Conservation (phyloP, 2,113 vertebrate genomes). For the Odobenus rosmarus region DNA sequence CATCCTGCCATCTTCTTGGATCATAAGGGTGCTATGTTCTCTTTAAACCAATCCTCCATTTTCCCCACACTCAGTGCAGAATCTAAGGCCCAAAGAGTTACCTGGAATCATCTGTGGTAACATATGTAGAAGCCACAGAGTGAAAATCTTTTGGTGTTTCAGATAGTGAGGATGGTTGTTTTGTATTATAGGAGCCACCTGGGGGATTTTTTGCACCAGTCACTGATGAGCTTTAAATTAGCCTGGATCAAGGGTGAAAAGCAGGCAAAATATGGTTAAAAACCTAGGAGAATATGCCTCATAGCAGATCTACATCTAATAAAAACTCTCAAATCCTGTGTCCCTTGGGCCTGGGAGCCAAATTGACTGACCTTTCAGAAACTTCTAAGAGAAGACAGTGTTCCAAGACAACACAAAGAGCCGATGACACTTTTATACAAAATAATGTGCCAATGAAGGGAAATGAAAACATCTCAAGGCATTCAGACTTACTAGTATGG, state of each 20-base stretch:
- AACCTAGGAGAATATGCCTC: background rate
- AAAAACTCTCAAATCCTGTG: background rate
- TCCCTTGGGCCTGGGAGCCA: background rate
- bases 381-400: background rate
- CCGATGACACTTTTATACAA: background rate
- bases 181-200: background rate
- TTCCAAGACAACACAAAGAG: background rate
- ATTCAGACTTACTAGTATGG: background rate
- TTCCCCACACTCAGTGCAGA: background rate
- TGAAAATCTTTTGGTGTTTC: background rate
- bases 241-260: background rate
- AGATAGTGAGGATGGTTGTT: background rate
- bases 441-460: background rate
- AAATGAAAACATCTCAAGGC: background rate
- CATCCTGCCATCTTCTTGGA: background rate
- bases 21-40: accelerated
- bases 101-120: background rate
- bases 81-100: background rate
- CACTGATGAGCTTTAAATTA: background rate
- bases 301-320: accelerated
- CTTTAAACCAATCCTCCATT: background rate
- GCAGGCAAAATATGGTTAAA: background rate
- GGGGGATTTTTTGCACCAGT: background rate
- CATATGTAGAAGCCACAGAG: background rate
- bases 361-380: background rate